Percentiles rank a stretch among this genome's conserved stretches.
phyloP scores from a whole-genome alignment of 2,888 invertebrate genomes.

The Cistogaster globosa region DNA sequence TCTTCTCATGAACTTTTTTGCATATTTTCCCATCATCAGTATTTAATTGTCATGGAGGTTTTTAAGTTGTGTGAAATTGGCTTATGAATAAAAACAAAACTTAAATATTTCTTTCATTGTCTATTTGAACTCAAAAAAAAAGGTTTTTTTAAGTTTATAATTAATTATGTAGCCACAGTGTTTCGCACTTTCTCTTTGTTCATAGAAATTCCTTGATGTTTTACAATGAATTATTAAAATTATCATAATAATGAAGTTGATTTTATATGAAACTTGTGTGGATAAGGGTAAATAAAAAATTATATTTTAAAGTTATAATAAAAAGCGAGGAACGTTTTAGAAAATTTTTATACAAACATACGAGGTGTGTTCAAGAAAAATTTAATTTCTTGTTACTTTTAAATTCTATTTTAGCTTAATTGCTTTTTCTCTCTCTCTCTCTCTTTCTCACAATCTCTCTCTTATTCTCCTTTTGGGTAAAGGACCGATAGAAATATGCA shows the following conservation, averaged over 20 bases:
- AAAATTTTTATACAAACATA: no score
- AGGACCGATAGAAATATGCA: no score
- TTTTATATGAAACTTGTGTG: no score
- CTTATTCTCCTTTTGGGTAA: no score
- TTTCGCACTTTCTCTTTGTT: slow-evolving; percentile 23
- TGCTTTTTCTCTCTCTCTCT: no score
- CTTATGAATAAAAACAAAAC: slow-evolving; percentile 7
- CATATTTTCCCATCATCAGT: slow-evolving; percentile 12
- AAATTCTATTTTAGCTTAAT: no score
- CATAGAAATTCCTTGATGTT: neutral
- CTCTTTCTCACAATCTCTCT: no score
- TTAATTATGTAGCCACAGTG: slow-evolving; percentile 22
- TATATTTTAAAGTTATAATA: no score
- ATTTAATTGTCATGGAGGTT: slow-evolving; percentile 12
- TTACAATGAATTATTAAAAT: neutral
- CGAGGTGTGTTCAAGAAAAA: no score
- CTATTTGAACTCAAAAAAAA: neutral
- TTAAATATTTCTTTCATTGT: slow-evolving; percentile 19
- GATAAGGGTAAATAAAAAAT: no score
- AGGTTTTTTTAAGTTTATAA: neutral
- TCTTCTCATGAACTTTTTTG: slow-evolving; percentile 12
- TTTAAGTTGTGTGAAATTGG: slow-evolving; percentile 39
- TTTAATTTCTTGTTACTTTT: no score
- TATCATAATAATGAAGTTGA: neutral
- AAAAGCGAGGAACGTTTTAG: no score